Percentiles rank a stretch among this genome's conserved stretches.
phyloP scores from a whole-genome alignment of 2,113 vertebrate species.

The Indri indri region DNA sequence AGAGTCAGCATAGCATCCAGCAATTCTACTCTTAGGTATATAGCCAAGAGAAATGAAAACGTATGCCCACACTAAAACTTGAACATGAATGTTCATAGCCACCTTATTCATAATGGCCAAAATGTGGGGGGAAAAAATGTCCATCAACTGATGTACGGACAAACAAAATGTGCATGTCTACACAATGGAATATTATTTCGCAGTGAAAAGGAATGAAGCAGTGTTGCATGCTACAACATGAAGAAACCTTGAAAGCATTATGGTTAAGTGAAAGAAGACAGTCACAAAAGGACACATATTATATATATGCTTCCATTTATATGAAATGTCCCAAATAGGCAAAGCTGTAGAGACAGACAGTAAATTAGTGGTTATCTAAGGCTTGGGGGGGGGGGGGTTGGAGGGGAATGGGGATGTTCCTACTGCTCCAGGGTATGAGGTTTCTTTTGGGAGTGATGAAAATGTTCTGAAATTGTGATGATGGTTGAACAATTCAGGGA shows the following conservation, averaged over 20 bases:
- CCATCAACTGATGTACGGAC: background rate
- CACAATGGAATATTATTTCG: background rate
- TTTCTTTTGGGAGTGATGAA: background rate
- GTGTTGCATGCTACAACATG: fast-evolving
- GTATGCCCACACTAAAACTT: background rate
- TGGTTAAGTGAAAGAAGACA: background rate
- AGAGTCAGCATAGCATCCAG: background rate
- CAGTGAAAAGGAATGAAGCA: background rate
- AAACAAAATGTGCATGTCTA: background rate
- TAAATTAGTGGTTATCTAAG: background rate
- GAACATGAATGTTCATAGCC: background rate
- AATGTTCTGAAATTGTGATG: background rate
- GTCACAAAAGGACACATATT: background rate
- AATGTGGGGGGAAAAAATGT: background rate
- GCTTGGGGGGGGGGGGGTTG: background rate
- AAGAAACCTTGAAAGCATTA: background rate
- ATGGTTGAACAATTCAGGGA: background rate
- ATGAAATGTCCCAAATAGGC: background rate
- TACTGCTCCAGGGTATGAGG: background rate
- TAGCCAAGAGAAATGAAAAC: background rate
- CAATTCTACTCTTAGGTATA: background rate
- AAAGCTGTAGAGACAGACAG: background rate
- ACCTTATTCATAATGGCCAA: background rate
- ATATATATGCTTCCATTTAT: background rate
- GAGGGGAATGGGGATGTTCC: fast-evolving